Evolutionary conservation across 2,113 vertebrate genomes (phyloP).

Genomic region (Cervus canadensis): DNA sequence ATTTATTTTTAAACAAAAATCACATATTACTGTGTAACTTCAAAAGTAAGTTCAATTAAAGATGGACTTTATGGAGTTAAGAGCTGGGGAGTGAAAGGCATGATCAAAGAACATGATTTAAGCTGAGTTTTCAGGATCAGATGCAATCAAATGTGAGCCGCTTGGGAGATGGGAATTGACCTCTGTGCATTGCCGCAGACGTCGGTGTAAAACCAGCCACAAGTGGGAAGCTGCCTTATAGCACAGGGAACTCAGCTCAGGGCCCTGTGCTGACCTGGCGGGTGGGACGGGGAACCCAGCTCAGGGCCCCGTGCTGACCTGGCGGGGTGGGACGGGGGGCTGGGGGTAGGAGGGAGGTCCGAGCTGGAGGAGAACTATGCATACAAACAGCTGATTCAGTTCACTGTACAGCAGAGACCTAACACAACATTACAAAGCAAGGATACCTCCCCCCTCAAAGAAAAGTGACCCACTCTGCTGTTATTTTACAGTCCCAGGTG

Average conservation of each 20-base stretch:
- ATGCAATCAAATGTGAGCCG: not conserved
- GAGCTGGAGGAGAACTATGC: not conserved
- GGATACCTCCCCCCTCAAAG: not conserved
- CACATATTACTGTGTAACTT: not conserved
- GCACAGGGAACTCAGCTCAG: not conserved
- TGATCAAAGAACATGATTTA: slow-evolving; percentile 11
- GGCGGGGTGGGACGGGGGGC: too few relatives aligned
- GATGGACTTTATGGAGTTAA: not conserved
- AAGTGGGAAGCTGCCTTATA: not conserved
- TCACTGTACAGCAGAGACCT: not conserved
- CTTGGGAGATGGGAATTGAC: not conserved
- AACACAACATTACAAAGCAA: not conserved
- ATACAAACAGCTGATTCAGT: not conserved
- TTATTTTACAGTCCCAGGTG: not conserved
- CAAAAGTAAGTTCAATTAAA: slow-evolving; percentile 29
- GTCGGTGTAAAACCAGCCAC: not conserved
- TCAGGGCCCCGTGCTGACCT: too few relatives aligned
- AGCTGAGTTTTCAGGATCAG: slow-evolving; percentile 40
- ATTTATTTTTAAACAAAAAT: not conserved
- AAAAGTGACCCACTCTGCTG: not conserved
- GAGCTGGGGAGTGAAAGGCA: not conserved
- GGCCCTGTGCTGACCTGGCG: not conserved
- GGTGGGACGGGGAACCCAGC: not conserved
- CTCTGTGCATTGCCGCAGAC: not conserved
- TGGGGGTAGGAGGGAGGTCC: not conserved